A percentile compares a stretch with the other conserved stretches of the same genome.
Conservation (phyloP, 2,113 vertebrate species). For the Donacobius atricapilla region DNA sequence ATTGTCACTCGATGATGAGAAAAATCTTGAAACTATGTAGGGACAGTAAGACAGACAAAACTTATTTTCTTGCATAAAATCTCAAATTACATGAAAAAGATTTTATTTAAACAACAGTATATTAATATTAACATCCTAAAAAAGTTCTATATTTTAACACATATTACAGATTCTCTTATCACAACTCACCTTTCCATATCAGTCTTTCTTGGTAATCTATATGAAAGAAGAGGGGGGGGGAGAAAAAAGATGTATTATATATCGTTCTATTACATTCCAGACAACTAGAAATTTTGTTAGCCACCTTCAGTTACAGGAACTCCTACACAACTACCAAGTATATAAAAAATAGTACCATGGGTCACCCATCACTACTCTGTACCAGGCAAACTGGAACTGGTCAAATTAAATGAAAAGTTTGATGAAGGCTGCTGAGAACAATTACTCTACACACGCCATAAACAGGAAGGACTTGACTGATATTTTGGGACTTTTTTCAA, state of each 20-base stretch:
- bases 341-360: neutral
- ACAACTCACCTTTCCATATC: slow-evolving; percentile 95
- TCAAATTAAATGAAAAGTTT: neutral
- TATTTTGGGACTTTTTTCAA: neutral
- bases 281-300: neutral
- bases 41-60: neutral
- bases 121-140: neutral
- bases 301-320: neutral
- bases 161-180: neutral
- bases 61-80: neutral
- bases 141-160: neutral
- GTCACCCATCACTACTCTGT: neutral
- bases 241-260: neutral
- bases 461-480: neutral
- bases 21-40: neutral
- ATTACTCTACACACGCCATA: neutral
- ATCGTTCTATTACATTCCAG: neutral
- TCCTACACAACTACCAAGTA: neutral
- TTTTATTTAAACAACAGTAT: neutral
- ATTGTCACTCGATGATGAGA: neutral
- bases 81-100: neutral
- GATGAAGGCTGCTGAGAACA: neutral
- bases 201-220: slow-evolving; percentile 93
- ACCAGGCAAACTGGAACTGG: neutral
- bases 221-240: neutral